A percentile compares a stretch with the other conserved stretches of the same genome.
Evolutionary conservation across 2,888 invertebrate genomes (phyloP).

Genomic region (Noctua janthe): DNA sequence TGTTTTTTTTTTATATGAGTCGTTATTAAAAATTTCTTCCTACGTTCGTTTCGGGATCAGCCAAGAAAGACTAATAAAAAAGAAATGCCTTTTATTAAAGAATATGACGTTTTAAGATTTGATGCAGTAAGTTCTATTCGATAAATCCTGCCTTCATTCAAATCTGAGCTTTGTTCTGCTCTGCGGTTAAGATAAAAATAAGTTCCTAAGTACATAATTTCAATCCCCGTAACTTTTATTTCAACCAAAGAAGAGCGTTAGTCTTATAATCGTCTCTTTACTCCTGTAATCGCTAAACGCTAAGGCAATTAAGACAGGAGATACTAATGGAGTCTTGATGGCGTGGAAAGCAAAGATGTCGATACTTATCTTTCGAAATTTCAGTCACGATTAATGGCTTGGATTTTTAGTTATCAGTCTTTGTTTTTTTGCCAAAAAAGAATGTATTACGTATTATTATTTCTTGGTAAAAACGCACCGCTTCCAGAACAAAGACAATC

Average conservation of each 20-base stretch:
- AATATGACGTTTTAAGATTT: background rate
- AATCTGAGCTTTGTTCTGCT: background rate
- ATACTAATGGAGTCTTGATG: constrained; percentile 46
- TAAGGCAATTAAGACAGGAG: constrained; percentile 40
- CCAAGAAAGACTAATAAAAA: no score
- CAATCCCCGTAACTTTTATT: background rate
- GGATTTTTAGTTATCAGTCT: background rate
- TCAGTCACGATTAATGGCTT: constrained; percentile 7
- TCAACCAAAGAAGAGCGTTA: background rate
- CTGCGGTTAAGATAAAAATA: background rate
- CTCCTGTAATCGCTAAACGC: constrained; percentile 32
- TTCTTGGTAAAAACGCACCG: background rate
- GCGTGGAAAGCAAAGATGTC: constrained; percentile 7
- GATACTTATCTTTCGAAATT: constrained; percentile 25
- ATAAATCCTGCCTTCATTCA: background rate
- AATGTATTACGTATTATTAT: no score
- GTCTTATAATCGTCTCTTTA: constrained; percentile 22
- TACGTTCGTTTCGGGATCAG: no score
- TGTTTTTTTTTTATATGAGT: no score
- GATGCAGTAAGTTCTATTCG: no score
- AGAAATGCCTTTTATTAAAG: background rate
- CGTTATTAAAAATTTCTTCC: no score
- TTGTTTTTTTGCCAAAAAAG: background rate
- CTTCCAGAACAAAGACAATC: background rate
- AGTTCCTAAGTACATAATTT: background rate